Conservation (phyloP, 2,888 invertebrate genomes). For the Ametastegia equiseti region DNA sequence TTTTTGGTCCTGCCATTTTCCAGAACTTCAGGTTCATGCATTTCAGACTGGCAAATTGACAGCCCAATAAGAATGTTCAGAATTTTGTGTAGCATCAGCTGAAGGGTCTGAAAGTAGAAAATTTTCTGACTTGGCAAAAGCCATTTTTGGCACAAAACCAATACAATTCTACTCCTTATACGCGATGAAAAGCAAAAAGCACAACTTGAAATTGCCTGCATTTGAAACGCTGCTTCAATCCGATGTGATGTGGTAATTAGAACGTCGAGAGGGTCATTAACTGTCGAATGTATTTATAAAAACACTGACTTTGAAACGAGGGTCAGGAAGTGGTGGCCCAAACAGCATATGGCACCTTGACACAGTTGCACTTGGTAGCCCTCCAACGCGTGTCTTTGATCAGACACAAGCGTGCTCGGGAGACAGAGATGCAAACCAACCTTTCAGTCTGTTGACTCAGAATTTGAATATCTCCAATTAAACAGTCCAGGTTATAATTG, state of each 20-base stretch:
- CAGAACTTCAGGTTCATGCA: too few relatives aligned
- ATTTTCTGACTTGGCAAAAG: too few relatives aligned
- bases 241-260: neutral
- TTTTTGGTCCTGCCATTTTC: too few relatives aligned
- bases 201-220: too few relatives aligned
- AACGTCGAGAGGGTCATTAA: conserved; percentile 28
- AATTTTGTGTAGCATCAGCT: too few relatives aligned
- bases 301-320: conserved; percentile 37
- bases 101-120: too few relatives aligned
- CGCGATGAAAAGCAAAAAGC: too few relatives aligned
- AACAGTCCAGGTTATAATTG: neutral
- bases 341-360: conserved; percentile 13
- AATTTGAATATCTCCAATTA: neutral
- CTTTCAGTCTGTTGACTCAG: neutral
- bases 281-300: conserved; percentile 24
- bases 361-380: conserved; percentile 35
- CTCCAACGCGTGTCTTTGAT: conserved; percentile 38
- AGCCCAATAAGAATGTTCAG: too few relatives aligned
- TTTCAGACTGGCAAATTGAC: too few relatives aligned
- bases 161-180: too few relatives aligned
- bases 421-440: neutral
- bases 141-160: too few relatives aligned
- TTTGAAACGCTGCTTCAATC: neutral
- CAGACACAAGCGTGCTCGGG: conserved; percentile 6
- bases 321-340: conserved; percentile 34